These are phyloP conservation scores for Pseudopleuronectes americanus DNA, from an alignment of 2,797 vertebrate species.

Conservation along the genomic window DNA sequence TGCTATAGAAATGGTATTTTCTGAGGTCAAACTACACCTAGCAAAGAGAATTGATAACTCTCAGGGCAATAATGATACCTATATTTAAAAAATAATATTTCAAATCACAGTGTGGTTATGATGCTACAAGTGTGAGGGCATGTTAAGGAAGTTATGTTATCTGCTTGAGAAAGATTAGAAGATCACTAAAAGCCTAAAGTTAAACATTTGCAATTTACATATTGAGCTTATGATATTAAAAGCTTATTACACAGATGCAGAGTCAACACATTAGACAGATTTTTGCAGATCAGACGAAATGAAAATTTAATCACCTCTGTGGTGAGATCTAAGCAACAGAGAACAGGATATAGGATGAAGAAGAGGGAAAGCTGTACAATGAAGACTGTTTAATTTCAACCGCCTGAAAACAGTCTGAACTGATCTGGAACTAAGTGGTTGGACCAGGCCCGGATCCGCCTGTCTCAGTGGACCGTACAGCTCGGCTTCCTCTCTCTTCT, in stretches of 20 bases:
- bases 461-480: constrained; percentile 44
- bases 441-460: constrained; percentile 35
- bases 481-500: constrained; percentile 45
- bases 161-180: neutral
- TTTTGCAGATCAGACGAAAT: constrained; percentile 9
- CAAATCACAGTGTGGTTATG: neutral
- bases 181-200: neutral
- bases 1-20: neutral
- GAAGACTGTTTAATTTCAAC: constrained; percentile 25
- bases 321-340: neutral
- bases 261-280: constrained; percentile 29
- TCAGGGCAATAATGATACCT: neutral
- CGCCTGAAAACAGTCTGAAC: constrained; percentile 43
- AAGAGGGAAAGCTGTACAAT: neutral
- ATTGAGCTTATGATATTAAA: neutral
- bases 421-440: constrained; percentile 62
- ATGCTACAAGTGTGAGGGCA: neutral
- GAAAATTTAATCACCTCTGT: neutral
- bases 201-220: neutral
- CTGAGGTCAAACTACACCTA: neutral
- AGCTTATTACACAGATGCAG: neutral
- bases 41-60: neutral
- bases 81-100: neutral
- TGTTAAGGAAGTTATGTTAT: neutral
- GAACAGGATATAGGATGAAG: constrained; percentile 11